Evolutionary conservation across 2,888 invertebrate species (phyloP), one percentile per base, ranked within the genome.

Genomic region (Oscheius sp.): DNA sequence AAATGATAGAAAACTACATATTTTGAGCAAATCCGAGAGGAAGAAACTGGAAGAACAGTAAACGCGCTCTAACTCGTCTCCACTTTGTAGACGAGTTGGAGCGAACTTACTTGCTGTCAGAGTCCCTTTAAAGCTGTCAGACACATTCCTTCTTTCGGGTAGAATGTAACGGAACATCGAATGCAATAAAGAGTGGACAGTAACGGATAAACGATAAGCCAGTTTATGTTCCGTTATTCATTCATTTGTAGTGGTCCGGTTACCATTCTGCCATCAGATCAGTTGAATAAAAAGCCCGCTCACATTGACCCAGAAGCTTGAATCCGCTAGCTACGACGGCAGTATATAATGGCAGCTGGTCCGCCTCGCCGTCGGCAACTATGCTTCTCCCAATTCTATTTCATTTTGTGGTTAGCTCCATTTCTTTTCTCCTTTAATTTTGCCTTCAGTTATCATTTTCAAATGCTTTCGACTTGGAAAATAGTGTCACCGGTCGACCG

Each of bases 401-500:
- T 35, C 35, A 52, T 0, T 61, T n/a, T 18, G n/a, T 23, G 61
- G 61, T 61, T 61, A 6, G 41, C 21, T 43, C 7, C 6, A 6
- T 16, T 35, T 41, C 18, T 45, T 21, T 43, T 21, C n/a, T 2
- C 35, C 5, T 18, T 7, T 41, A 41, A 61, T 43, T 5, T 27
- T 12, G 5, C 16, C 1, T 43, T 61, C 61, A 43, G 41, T 58
- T 35, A 58, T n/a, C 12, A 12, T 1, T n/a, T 35, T 25, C 29
- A 29, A 16, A 49, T 35, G 23, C 18, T 7, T 69, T 69, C 35
- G 69, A 69, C 55, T 45, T 69, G 9, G 55, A 69, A 7, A 69
- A 69, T 43, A 52, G 55, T 2, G 69, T 69, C 29, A 52, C 55
- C 7, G 41, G 55, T 9, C 35, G 56, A 1, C 87, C 87, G 16